phyloP scores from a whole-genome alignment of 2,113 vertebrate species.

The Pseudopipra pipra region DNA sequence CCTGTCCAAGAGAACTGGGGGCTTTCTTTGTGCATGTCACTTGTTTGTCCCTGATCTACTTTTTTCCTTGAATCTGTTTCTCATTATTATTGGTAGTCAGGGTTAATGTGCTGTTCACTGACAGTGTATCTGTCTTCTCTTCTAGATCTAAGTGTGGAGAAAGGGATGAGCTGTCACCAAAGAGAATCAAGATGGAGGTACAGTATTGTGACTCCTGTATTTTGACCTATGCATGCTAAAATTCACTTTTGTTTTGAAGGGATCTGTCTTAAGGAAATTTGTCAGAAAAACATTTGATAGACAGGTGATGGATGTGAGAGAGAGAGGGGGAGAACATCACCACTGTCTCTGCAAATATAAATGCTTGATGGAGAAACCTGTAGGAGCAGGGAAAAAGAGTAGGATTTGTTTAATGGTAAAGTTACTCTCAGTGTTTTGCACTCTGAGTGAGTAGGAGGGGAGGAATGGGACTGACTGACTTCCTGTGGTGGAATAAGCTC shows the following conservation, averaged over 20 bases:
- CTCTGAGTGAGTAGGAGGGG: background rate
- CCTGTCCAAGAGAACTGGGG: background rate
- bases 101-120: background rate
- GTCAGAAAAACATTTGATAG: constrained; percentile 28
- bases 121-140: background rate
- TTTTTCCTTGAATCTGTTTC: background rate
- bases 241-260: constrained; percentile 12
- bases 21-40: background rate
- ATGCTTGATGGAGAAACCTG: background rate
- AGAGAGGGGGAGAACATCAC: background rate
- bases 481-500: background rate
- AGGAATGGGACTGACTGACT: background rate
- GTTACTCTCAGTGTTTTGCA: background rate
- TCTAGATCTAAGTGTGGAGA: constrained; percentile 90
- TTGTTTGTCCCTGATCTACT: background rate
- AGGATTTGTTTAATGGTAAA: constrained; percentile 23
- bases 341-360: background rate
- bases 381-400: constrained; percentile 29
- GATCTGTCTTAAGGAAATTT: background rate
- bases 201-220: constrained; percentile 7
- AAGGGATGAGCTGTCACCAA: constrained; percentile 91
- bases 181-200: constrained; percentile 96
- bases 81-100: background rate
- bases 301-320: background rate
- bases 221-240: constrained; percentile 9